Evolutionary conservation across 2,888 invertebrate genomes (phyloP).

Genomic region (Scaptomyza cyrtandrae): DNA sequence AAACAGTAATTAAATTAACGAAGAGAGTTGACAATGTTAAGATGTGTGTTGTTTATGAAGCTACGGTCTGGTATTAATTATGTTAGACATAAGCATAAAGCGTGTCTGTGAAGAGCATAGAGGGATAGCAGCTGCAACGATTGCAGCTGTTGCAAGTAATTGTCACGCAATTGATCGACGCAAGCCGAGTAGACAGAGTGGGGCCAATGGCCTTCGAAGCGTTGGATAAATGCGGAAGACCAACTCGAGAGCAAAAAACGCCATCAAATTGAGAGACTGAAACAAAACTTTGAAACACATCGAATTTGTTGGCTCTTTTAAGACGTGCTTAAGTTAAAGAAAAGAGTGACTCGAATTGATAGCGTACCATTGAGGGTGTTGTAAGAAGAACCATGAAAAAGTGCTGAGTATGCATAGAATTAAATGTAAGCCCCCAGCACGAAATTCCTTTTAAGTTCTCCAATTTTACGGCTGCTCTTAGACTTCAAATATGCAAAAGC

Average conservation of each 20-base stretch:
- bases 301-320: slow-evolving; percentile 22
- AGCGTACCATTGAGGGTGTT: no score
- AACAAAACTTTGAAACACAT: slow-evolving; percentile 1
- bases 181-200: slow-evolving; percentile 21
- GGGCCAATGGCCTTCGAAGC: slow-evolving; percentile 36
- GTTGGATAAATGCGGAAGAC: background rate
- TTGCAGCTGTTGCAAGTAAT: slow-evolving; percentile 21
- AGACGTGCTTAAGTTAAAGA: no score
- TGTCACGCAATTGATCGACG: slow-evolving; percentile 38
- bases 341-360: no score
- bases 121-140: slow-evolving; percentile 13
- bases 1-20: slow-evolving; percentile 77
- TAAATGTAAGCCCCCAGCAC: no score
- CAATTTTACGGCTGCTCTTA: no score
- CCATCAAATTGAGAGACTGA: slow-evolving; percentile 3
- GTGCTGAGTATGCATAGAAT: no score
- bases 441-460: no score
- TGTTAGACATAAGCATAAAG: slow-evolving; percentile 53
- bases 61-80: slow-evolving; percentile 58
- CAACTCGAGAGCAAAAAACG: slow-evolving; percentile 7
- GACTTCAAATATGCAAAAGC: background rate
- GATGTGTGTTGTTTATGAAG: slow-evolving; percentile 17
- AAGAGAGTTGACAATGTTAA: slow-evolving; percentile 54
- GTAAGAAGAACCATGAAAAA: no score
- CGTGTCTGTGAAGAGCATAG: slow-evolving; percentile 29